phyloP scores from a whole-genome alignment of 2,888 invertebrate genomes.

The Acheta domesticus region DNA sequence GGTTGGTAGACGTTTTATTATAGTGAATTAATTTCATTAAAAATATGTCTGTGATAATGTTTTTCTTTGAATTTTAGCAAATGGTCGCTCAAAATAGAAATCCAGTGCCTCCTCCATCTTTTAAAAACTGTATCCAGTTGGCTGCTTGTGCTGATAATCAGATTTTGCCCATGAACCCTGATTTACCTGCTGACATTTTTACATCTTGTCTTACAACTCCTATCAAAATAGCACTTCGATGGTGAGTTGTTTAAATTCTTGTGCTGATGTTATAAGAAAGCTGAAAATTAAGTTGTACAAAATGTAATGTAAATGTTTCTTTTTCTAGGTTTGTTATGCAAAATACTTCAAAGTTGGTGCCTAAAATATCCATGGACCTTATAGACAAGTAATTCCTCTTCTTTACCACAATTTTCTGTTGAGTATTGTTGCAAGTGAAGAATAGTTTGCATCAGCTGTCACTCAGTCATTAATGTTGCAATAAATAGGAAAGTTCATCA shows the following conservation, averaged over 20 bases:
- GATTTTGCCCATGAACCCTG: slow-evolving; percentile 93
- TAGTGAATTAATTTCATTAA: neutral
- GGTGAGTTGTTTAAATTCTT: slow-evolving; percentile 54
- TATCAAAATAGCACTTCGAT: slow-evolving; percentile 90
- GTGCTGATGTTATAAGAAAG: neutral
- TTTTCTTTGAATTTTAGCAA: slow-evolving; percentile 32
- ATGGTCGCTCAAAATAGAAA: slow-evolving; percentile 42
- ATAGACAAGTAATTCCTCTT: slow-evolving; percentile 75
- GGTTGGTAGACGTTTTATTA: slow-evolving; percentile 45
- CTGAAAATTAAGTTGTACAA: neutral
- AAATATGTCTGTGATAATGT: neutral
- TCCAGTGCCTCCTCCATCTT: slow-evolving; percentile 55
- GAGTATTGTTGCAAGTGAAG: no score
- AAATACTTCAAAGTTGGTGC: slow-evolving; percentile 74
- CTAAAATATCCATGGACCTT: slow-evolving; percentile 75
- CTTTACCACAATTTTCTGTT: neutral
- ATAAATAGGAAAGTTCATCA: no score
- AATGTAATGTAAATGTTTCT: neutral
- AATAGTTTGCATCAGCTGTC: no score
- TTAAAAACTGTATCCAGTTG: slow-evolving; percentile 90
- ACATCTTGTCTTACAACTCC: slow-evolving; percentile 98
- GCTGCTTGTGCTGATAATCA: slow-evolving; percentile 94
- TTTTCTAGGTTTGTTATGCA: slow-evolving; percentile 72
- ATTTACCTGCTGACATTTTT: slow-evolving; percentile 95
- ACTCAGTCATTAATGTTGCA: no score